Evolutionary conservation across 30 jellyfish, hydroid and myxozoan species (phyloP).

Genomic region (Hydractinia echinata): DNA sequence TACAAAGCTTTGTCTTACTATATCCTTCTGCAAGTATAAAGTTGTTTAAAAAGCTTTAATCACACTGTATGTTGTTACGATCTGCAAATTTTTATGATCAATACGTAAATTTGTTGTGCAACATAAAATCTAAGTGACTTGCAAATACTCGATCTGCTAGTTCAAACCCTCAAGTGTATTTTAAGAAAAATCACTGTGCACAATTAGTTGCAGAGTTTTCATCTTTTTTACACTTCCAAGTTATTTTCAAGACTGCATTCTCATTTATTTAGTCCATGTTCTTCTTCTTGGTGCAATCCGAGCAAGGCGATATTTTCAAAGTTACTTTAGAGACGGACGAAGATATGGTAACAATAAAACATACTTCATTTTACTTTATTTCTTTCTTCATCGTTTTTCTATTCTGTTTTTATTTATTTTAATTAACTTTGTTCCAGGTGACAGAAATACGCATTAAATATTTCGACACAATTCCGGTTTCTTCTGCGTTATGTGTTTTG

Average conservation of each 20-base stretch:
- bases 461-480: constrained; percentile 95
- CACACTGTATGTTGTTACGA: too few relatives aligned
- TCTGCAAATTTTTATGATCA: too few relatives aligned
- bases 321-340: constrained; percentile 82
- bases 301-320: constrained; percentile 95
- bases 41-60: too few relatives aligned
- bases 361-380: neutral
- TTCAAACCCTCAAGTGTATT: too few relatives aligned
- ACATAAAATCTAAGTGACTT: too few relatives aligned
- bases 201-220: too few relatives aligned
- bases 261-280: constrained; percentile 64
- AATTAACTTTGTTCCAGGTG: constrained; percentile 42
- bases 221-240: too few relatives aligned
- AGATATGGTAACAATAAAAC: constrained; percentile 50
- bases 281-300: constrained; percentile 91
- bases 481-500: constrained; percentile 82
- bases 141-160: too few relatives aligned
- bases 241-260: neutral
- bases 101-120: too few relatives aligned
- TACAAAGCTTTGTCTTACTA: too few relatives aligned
- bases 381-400: neutral
- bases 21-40: too few relatives aligned
- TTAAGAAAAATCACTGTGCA: too few relatives aligned
- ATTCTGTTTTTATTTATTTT: neutral
- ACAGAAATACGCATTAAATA: constrained; percentile 82